Conservation (phyloP, 2,797 vertebrate genomes). For the Poeciliopsis turneri region DNA sequence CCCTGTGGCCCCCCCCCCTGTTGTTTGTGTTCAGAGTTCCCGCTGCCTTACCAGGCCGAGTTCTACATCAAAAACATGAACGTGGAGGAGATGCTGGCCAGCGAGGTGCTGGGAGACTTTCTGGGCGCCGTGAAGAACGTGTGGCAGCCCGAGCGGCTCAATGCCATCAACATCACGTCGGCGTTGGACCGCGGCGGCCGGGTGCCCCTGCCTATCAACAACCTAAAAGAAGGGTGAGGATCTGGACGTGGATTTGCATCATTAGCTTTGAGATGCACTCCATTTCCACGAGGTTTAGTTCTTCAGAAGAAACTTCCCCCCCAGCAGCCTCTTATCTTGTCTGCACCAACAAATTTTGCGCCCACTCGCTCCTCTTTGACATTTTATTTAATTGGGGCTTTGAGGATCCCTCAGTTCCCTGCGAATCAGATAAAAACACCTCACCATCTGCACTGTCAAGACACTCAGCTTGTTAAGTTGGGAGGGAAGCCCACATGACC, state of each 20-base stretch:
- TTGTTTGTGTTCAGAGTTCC: conserved; percentile 84
- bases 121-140: conserved; percentile 97
- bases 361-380: conserved; percentile 25
- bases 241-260: not conserved
- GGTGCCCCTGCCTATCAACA: conserved; percentile 95
- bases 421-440: conserved; percentile 37
- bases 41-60: conserved; percentile 93
- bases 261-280: not conserved
- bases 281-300: not conserved
- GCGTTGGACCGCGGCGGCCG: conserved; percentile 95
- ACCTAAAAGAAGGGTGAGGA: conserved; percentile 98
- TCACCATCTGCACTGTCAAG: conserved; percentile 31
- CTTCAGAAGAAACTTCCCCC: not conserved
- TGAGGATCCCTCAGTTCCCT: conserved; percentile 33
- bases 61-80: conserved; percentile 99
- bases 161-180: conserved; percentile 98
- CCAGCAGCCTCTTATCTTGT: conserved; percentile 14
- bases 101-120: conserved; percentile 97
- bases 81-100: conserved; percentile 98
- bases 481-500: conserved; percentile 48
- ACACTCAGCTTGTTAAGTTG: conserved; percentile 36
- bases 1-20: not conserved
- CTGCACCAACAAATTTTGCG: conserved; percentile 26
- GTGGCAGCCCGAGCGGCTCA: conserved; percentile 96
- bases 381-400: conserved; percentile 53